These are phyloP conservation scores for Micrastur ruficollis DNA, from an alignment of 2,797 vertebrate genomes.

Conservation along the genomic window DNA sequence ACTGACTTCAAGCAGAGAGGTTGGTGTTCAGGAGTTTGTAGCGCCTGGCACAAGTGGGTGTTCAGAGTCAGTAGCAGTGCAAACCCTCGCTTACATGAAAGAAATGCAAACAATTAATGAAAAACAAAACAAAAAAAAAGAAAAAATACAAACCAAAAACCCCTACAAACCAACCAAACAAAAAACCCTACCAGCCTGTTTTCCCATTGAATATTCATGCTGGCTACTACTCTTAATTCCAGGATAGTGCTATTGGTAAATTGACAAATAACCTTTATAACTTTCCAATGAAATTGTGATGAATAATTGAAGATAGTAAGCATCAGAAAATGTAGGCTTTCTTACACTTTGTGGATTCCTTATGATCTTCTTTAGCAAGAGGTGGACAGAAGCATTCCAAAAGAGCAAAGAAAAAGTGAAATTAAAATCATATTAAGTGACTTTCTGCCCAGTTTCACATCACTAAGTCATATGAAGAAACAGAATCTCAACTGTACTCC, in stretches of 20 bases:
- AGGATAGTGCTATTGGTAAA: neutral
- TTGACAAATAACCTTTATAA: neutral
- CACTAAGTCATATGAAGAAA: neutral
- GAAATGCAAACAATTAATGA: neutral
- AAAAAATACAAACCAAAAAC: neutral
- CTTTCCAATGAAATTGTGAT: neutral
- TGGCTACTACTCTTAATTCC: neutral
- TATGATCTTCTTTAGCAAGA: neutral
- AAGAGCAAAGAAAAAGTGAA: neutral
- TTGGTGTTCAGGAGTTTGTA: neutral
- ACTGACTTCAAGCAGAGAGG: neutral
- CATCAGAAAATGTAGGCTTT: neutral
- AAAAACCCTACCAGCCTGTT: neutral
- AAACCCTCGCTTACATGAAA: neutral
- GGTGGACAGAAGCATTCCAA: neutral
- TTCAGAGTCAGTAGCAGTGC: neutral
- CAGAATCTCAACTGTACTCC: neutral
- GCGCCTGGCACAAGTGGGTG: fast-evolving
- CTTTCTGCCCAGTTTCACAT: neutral
- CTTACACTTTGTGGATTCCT: neutral
- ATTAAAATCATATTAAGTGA: neutral
- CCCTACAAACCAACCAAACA: neutral
- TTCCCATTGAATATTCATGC: neutral
- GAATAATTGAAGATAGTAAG: neutral
- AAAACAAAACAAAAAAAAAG: neutral